These are phyloP conservation scores for Pachypsylla venusta DNA, from an alignment of 1,140 invertebrate genomes.

Conservation along the genomic window DNA sequence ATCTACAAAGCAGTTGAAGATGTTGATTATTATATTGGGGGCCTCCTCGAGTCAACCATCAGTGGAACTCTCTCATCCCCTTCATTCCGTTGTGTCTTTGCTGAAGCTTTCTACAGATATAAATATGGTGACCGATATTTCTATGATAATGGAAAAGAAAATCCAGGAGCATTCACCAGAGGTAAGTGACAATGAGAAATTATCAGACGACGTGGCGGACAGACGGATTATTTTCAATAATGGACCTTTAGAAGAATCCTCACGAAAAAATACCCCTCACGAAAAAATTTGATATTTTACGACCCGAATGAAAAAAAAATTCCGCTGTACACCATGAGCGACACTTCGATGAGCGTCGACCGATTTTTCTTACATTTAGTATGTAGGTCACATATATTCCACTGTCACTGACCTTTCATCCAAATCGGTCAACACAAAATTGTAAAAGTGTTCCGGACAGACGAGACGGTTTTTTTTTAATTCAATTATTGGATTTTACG, in stretches of 20 bases:
- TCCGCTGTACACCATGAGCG: no score
- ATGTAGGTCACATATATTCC: no score
- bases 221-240: no score
- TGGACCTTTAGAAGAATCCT: no score
- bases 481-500: not conserved
- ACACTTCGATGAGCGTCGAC: no score
- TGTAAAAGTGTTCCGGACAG: no score
- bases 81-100: slow-evolving; percentile 41
- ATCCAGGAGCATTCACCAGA: slow-evolving; percentile 73
- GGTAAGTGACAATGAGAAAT: slow-evolving; percentile 5
- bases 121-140: slow-evolving; percentile 78
- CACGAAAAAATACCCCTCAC: no score
- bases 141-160: slow-evolving; percentile 25
- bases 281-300: no score
- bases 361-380: no score
- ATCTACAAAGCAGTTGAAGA: slow-evolving; percentile 61
- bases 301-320: no score
- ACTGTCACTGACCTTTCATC: no score
- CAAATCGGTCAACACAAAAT: no score
- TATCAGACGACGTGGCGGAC: not conserved
- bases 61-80: slow-evolving; percentile 37
- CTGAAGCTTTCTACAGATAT: slow-evolving; percentile 35
- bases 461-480: not conserved
- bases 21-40: slow-evolving; percentile 73
- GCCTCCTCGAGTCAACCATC: slow-evolving; percentile 36